Base-by-base conservation (phyloP, 2,888 invertebrate species). In the Cancer borealis region DNA sequence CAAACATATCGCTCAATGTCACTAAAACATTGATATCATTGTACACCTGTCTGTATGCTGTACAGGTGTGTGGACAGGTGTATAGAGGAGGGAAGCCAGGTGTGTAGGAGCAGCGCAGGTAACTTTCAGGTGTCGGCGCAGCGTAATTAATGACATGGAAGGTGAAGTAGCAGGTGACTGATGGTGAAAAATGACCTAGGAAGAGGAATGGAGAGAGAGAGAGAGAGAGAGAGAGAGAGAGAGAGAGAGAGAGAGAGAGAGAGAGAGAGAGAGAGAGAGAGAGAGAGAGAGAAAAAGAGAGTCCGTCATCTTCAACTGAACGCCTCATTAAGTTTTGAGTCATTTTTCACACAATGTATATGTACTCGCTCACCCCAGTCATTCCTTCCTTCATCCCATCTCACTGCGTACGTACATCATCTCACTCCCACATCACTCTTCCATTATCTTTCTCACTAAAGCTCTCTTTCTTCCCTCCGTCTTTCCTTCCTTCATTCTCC, bases 321-420 rank as follows among this genome's bases (percentile, higher is more conserved):
- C 79, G 79, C 79, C 30, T 79, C 79, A 79, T 79, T 79, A 79
- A 79, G 79, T 79, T 79, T 79, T 79, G 30, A 79, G 79, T 79
- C 79, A 79, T 79, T 79, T 79, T 79, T 79, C 79, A 30, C 79
- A 12, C 30, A 5, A 5, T 66, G 14, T 30, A 10, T 79, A 30
- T 30, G 12, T 79, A 30, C 79, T 30, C 30, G 12, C 79, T 6
- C 79, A 8, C 79, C 30, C 79, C n/a, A 5, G 12, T 30, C 79
- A 79, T 10, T 12, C 10, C 14, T 14, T 54, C 14, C 66, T n/a
- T 66, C 66, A 66, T 21, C 66, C 66, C 66, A 21, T 66, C 66
- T 66, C 21, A 21, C 66, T n/a, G n/a, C 66, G n/a, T n/a, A 66
- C 66, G 12, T 79, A 26, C 79, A 26, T 30, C 79, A 79, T 79